These are phyloP conservation scores for Cygnus buccinator DNA, from an alignment of 2,113 vertebrate species.

Conservation along the genomic window DNA sequence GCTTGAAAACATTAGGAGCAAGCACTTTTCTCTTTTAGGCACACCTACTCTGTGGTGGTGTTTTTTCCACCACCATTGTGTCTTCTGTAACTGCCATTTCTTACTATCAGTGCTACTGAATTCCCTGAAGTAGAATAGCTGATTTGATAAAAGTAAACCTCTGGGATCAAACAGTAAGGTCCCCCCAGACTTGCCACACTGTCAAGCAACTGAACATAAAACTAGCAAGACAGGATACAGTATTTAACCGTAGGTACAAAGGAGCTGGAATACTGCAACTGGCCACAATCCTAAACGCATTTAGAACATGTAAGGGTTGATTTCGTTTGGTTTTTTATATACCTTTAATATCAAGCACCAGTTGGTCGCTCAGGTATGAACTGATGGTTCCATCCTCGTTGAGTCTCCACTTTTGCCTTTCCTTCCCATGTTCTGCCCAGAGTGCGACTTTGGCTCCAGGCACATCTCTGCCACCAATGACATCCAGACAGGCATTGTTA, in stretches of 20 bases:
- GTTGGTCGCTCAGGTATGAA: conserved; percentile 80
- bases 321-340: background rate
- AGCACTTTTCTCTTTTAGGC: background rate
- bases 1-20: background rate
- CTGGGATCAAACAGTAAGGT: background rate
- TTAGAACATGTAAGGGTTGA: background rate
- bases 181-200: background rate
- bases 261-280: background rate
- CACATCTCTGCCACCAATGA: conserved; percentile 82
- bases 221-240: background rate
- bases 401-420: conserved; percentile 85
- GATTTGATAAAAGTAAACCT: background rate
- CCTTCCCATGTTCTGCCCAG: conserved; percentile 84
- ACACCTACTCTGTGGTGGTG: background rate
- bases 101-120: background rate
- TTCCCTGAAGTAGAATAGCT: background rate
- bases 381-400: conserved; percentile 84
- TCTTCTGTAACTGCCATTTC: background rate
- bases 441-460: conserved; percentile 84
- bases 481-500: conserved; percentile 82
- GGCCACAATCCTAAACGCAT: background rate
- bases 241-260: background rate
- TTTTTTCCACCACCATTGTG: background rate
- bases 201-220: background rate
- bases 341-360: conserved; percentile 89